Base-by-base conservation (phyloP, 2,113 vertebrate species). In the Heteronetta atricapilla region DNA sequence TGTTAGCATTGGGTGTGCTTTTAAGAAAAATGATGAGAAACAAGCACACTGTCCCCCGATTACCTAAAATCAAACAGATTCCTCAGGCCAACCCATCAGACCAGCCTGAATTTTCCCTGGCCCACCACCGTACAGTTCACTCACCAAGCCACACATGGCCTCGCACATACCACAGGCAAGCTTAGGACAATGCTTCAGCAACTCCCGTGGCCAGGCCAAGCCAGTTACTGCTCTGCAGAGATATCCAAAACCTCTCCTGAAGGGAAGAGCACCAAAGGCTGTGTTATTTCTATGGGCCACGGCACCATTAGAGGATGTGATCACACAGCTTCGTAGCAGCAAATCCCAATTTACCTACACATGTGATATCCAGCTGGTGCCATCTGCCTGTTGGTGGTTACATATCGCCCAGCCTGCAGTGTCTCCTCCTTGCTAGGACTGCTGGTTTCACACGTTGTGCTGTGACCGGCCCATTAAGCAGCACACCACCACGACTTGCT, bases 301-400 rank as follows among this genome's bases (percentile, higher is more conserved):
- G 1, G 56, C 60, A 68, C 85, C 88, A 40, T 11, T 36, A 72
- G 28, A 7, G 44, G 58, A 29, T 64, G 59, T 0, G 0, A 69
- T 58, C 77, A 33, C 10, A 68, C 21, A 21, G 82, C 56, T 52
- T 82, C 28, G 6, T 8, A 84, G 82, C 63, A 66, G 76, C 88
- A 93, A 92, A 95, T 84, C 83, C 83, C 93, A 84, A 15, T 93
- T 92, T 86, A 95, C 62, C 77, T 87, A 93, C 78, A 90, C 94
- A 94, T 94, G 89, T 73, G 88, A 79, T 92, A 93, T 95, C 94
- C 93, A 96, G 92, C 90, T 95, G 95, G 95, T 95, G 94, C 96
- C 95, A 96, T 95, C 94, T 96, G 96, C 90, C 95, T 95, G 93
- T 73, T 77, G 10, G 88, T 87, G 88, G 70, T 66, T 73, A 96